phyloP scores from a whole-genome alignment of 2,113 vertebrate genomes.

The Cacatua alba region DNA sequence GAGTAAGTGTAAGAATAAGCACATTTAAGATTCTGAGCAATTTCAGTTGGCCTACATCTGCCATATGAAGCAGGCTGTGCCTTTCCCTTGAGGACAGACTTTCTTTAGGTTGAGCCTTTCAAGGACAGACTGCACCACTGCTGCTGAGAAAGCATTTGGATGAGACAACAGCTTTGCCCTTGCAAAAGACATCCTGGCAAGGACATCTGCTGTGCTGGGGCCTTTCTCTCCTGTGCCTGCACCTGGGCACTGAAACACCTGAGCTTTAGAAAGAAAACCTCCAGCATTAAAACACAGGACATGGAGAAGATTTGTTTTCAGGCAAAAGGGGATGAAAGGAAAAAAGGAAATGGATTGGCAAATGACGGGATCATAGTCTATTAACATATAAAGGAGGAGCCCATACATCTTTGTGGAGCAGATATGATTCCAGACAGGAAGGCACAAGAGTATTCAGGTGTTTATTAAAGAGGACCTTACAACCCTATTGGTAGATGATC shows the following conservation, averaged over 20 bases:
- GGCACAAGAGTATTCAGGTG: neutral
- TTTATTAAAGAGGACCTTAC: neutral
- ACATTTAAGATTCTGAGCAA: neutral
- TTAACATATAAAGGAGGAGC: neutral
- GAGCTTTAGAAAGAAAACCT: neutral
- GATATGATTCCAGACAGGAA: neutral
- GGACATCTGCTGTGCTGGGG: rapidly evolving
- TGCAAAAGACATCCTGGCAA: neutral
- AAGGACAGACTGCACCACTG: neutral
- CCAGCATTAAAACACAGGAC: neutral
- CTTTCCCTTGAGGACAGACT: neutral
- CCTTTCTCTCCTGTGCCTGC: neutral
- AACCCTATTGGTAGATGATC: too few relatives aligned
- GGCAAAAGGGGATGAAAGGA: neutral
- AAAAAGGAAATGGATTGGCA: neutral
- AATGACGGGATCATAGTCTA: neutral
- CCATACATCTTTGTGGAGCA: neutral
- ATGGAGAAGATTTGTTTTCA: neutral
- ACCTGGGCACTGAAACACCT: neutral
- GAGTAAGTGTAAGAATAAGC: neutral
- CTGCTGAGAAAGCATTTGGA: neutral
- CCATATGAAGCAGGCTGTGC: neutral
- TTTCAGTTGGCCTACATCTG: neutral
- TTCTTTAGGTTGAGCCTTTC: neutral
- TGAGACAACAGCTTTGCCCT: neutral